These are phyloP conservation scores for Sebastes itinus DNA, from an alignment of 2,797 vertebrate species.

Conservation along the genomic window DNA sequence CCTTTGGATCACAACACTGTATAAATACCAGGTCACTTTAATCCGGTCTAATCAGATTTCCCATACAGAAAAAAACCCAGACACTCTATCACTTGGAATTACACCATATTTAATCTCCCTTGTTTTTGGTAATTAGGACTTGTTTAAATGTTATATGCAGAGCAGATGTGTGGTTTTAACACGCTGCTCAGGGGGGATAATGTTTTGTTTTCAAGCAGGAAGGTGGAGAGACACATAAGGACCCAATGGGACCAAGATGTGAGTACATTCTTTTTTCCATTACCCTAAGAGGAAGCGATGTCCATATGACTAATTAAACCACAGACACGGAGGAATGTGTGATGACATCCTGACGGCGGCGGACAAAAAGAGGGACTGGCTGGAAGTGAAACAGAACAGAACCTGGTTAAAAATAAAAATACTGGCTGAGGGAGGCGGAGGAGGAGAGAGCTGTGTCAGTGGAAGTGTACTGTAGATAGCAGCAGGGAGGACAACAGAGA, in stretches of 20 bases:
- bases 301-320: conserved; percentile 66
- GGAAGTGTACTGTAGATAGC: conserved; percentile 28
- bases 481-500: conserved; percentile 30
- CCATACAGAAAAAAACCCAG: neutral
- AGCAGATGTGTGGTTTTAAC: conserved; percentile 65
- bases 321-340: conserved; percentile 57
- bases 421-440: neutral
- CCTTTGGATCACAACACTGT: neutral
- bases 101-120: conserved; percentile 38
- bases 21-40: conserved; percentile 7
- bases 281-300: conserved; percentile 41
- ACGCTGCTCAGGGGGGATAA: conserved; percentile 26
- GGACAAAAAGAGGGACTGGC: conserved; percentile 16
- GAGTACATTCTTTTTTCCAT: conserved; percentile 54
- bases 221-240: conserved; percentile 55
- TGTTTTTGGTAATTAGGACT: conserved; percentile 44
- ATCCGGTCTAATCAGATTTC: conserved; percentile 37
- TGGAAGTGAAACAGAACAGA: conserved; percentile 55
- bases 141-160: conserved; percentile 38
- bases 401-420: conserved; percentile 44
- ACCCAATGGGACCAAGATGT: conserved; percentile 34
- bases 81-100: conserved; percentile 15
- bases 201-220: conserved; percentile 65
- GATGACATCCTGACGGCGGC: conserved; percentile 46
- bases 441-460: conserved; percentile 20